These are phyloP conservation scores for Muscicapa comitata DNA, from an alignment of 2,797 vertebrate species.

Conservation along the genomic window DNA sequence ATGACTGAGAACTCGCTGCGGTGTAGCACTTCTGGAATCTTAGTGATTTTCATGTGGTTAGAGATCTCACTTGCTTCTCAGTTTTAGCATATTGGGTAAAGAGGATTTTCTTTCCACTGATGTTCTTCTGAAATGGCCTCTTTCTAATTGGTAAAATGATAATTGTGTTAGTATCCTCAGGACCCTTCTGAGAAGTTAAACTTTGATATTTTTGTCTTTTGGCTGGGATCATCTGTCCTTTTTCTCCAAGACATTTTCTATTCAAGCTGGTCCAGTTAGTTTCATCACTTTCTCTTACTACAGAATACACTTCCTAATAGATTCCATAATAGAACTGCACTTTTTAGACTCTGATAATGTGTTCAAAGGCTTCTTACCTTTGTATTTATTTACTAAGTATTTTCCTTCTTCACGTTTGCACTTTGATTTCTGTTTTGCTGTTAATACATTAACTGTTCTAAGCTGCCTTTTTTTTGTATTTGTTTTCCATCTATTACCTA, in stretches of 20 bases:
- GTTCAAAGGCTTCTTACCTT: not conserved
- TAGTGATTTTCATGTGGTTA: not conserved
- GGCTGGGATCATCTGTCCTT: not conserved
- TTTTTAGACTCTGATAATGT: not conserved
- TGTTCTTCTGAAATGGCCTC: accelerated
- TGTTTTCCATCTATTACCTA: not conserved
- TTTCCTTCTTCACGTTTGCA: not conserved
- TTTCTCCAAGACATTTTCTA: not conserved
- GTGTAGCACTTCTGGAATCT: not conserved
- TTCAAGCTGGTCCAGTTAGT: not conserved
- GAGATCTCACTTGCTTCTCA: not conserved
- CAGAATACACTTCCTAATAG: not conserved
- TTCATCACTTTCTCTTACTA: not conserved
- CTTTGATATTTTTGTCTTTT: not conserved
- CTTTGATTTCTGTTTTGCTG: not conserved
- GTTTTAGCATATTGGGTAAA: not conserved
- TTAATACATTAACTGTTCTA: not conserved
- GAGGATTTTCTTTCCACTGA: not conserved
- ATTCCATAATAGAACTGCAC: not conserved
- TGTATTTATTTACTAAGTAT: not conserved
- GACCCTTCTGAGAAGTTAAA: not conserved
- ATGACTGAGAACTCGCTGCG: not conserved
- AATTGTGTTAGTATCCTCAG: not conserved
- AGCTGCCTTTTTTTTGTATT: not conserved
- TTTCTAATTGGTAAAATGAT: not conserved